Evolutionary conservation across 2,888 invertebrate genomes (phyloP), one percentile per base, ranked within the genome.

Genomic region (Vesta saturnalis): DNA sequence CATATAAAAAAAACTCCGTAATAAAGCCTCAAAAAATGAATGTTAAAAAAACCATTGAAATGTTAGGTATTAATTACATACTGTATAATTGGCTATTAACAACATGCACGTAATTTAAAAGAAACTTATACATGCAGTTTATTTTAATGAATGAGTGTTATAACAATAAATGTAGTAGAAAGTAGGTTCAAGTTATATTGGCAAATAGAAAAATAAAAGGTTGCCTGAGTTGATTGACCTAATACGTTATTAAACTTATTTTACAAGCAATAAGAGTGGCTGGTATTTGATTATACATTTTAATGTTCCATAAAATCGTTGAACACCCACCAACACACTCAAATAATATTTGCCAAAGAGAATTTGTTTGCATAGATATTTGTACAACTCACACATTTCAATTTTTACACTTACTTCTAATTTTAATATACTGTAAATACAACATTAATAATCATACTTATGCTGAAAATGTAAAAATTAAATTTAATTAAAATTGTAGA

Each of bases 101-200:
- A 30, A 30, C 30, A 6, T 10, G n/a, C 52, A 19, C 19, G 19
- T 19, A 52, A 21, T 52, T 19, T 52, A 52, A 52, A 19, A 52
- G 52, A 52, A 52, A 52, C 6, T 52, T 52, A 43, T 21, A 52
- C 52, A 47, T 47, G 14, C 16, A n/a, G 47, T 47, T 47, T 47
- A 47, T 1, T 47, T n/a, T 16, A 47, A 14, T 52, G 52, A 52
- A 18, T 52, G 16, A 52, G 18, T 21, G 52, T 19, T 52, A 18
- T 4, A 19, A 19, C 52, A 52, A 52, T 52, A 52, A 52, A 19
- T 52, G 52, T 19, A 52, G n/a, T 52, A 52, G 52, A 52, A 52
- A 52, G 52, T 52, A 19, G 19, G 19, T 18, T 52, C 21, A 16
- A 47, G 6, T 3, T 47, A 52, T n/a, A 52, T 21, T 21, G 19